Evolutionary conservation across 1,140 invertebrate genomes (phyloP).

Genomic region (Rhagoletis pomonella): DNA sequence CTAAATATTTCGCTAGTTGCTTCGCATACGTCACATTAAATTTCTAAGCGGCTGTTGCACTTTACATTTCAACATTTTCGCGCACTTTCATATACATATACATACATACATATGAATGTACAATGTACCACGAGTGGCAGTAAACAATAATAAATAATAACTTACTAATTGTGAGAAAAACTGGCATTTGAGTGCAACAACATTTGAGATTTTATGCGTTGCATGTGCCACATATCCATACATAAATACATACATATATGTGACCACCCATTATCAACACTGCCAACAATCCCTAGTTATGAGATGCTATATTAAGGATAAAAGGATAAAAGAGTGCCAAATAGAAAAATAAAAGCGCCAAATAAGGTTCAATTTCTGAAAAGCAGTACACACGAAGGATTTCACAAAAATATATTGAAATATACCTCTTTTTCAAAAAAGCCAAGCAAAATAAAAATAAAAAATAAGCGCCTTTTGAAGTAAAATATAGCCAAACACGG

Average conservation of each 20-base stretch:
- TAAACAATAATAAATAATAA: neutral
- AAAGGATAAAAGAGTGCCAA: too few species aligned
- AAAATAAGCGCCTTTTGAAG: neutral
- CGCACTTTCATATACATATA: neutral
- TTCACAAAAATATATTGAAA: too few species aligned
- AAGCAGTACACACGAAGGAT: too few species aligned
- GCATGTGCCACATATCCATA: neutral
- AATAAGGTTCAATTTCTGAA: too few species aligned
- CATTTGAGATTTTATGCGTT: neutral
- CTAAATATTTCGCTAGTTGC: neutral
- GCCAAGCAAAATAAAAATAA: neutral
- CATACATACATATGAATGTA: neutral
- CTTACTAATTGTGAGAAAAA: slow-evolving; percentile 34
- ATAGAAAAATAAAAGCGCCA: too few species aligned
- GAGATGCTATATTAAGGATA: too few species aligned
- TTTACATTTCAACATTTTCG: slow-evolving; percentile 2
- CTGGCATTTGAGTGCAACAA: slow-evolving; percentile 31
- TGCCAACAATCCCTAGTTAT: too few species aligned
- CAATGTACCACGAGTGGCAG: neutral
- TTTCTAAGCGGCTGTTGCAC: slow-evolving; percentile 20
- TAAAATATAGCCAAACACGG: too few species aligned
- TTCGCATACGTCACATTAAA: neutral
- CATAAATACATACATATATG: neutral
- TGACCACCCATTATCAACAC: too few species aligned
- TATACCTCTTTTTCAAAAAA: too few species aligned